These are phyloP conservation scores for Arctia plantaginis DNA, from an alignment of 2,888 invertebrate genomes.

Conservation along the genomic window DNA sequence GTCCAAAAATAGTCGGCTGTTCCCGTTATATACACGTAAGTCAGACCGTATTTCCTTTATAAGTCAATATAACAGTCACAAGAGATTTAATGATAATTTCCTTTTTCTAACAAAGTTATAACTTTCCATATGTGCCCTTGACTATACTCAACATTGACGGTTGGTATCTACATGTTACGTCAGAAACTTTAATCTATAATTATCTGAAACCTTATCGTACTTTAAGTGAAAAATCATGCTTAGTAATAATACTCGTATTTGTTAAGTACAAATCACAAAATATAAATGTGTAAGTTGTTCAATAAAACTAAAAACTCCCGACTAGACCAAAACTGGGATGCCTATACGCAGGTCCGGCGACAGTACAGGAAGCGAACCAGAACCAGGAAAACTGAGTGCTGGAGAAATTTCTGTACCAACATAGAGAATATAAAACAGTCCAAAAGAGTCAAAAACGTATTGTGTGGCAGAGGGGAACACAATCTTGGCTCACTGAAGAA, in stretches of 20 bases:
- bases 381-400: no score
- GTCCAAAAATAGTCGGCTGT: not conserved
- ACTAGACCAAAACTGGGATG: no score
- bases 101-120: not conserved
- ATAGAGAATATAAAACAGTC: no score
- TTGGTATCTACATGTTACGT: not conserved
- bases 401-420: no score
- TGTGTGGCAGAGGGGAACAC: no score
- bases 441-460: no score
- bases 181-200: not conserved
- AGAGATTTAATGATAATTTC: not conserved
- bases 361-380: no score
- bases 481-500: no score
- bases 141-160: not conserved
- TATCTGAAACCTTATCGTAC: not conserved
- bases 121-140: not conserved
- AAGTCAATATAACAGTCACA: not conserved
- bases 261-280: not conserved
- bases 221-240: constrained; percentile 2
- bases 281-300: no score
- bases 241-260: not conserved
- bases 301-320: no score
- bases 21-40: not conserved
- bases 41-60: not conserved
- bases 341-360: no score